Evolutionary conservation across 37 sponge, comb jelly and placozoan genomes (phyloP), one percentile per base, ranked within the genome.

Genomic region (Tethya wilhelma): DNA sequence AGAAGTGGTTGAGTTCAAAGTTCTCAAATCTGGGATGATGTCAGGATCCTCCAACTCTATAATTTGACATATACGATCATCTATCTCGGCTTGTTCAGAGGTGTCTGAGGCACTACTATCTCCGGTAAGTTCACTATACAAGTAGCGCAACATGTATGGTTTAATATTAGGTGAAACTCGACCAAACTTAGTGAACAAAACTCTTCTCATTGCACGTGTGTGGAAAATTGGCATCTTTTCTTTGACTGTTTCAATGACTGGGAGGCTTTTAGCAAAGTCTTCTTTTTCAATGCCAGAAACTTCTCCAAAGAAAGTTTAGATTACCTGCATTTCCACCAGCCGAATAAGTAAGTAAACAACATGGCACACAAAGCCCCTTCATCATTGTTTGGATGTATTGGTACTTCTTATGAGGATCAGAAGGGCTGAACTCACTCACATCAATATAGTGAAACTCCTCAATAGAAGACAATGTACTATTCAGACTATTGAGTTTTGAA

Each of bases 271-370:
- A 32, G 1, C 38, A 20, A 83, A 68, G 40, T 33, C 57, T 25
- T 29, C 64, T 0, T 78, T 79, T 20, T 38, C n/a, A 29, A 28
- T 30, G 41, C 25, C n/a, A 39, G 83, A 34, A 40, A 19, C 59
- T 63, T 25, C 40, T 26, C 90, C 79, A 89, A 42, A 83, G 32
- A 55, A 78, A 83, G 36, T 81, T 45, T 7, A 63, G 39, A 44
- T 89, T 83, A 6, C 90, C 90, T 19, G 74, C 44, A 37, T 56
- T 81, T 22, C 41, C 59, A 45, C 90, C 90, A 73, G 67, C 32
- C n/a, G 79, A 77, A 53, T 77, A 77, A 32, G 83, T 82, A 19
- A 73, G 32, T 2, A 82, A 33, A 2, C 69, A 36, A 6, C 46
- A 12, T 37, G 80, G 80, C 55, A 56, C 25, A 30, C 31, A 2